Evolutionary conservation across 2,797 vertebrate genomes (phyloP), one percentile per base, ranked within the genome.

Genomic region (Notamacropus eugenii): DNA sequence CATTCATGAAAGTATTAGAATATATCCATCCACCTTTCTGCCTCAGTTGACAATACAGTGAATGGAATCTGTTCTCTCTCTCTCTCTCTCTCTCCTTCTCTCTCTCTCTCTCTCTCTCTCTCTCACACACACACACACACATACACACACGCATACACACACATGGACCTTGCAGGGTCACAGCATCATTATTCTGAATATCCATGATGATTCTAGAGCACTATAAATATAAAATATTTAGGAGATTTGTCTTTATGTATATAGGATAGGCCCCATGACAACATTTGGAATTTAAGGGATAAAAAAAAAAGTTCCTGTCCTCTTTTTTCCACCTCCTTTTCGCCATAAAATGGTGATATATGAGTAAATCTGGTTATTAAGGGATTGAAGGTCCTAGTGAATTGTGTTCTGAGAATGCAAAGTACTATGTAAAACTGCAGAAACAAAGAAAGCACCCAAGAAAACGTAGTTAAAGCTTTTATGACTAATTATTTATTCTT

Each of bases 401-500:
- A 11, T 94, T 56, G 31, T n/a, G 58, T 92, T 54, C 54, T 95
- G 31, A 55, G 74, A 94, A 90, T 59, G 6, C 90, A 94, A 93
- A 50, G n/a, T 96, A 90, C 91, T 92, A 55, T 93, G 74, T 56
- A 91, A 92, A 90, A 94, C 67, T 95, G 46, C 90, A 94, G 91
- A 93, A 54, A 67, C 93, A 90, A 11, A 5, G 46, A 91, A 91
- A 9, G 28, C 31, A 55, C 16, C 90, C 90, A 91, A 74, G 62
- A 91, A 91, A 93, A 93, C 93, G 74, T 95, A 59, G 29, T 93
- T 96, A 97, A 96, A 40, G 40, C n/a, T 90, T 94, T 90, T 95
- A 95, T 92, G 67, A 96, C 96, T 97, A 97, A 97, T 97, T 90
- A n/a, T 92, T 97, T 98, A 96, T 97, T 97, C 97, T 97, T 94